phyloP scores from a whole-genome alignment of 2,113 vertebrate species.

The Peromyscus leucopus region DNA sequence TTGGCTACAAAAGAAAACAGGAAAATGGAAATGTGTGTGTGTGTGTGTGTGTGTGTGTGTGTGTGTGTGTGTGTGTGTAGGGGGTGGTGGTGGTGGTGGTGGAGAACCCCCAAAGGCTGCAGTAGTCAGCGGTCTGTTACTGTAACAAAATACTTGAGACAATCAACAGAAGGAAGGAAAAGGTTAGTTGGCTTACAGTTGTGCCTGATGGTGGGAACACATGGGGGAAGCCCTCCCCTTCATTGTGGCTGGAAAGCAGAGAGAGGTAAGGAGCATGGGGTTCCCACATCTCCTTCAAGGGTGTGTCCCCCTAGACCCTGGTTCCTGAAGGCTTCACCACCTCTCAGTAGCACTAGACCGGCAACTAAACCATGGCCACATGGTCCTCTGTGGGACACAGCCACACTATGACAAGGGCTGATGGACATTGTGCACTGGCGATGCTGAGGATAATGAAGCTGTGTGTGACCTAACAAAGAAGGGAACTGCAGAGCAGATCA shows the following conservation, averaged over 20 bases:
- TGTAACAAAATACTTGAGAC: not conserved
- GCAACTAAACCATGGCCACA: not conserved
- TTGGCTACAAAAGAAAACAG: not conserved
- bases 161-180: not conserved
- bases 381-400: not conserved
- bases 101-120: not conserved
- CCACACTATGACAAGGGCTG: not conserved
- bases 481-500: not conserved
- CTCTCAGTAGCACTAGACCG: not conserved
- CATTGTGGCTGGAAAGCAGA: not conserved
- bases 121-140: not conserved
- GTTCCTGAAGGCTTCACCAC: not conserved
- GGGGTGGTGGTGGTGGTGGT: not conserved
- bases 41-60: too few species aligned
- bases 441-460: not conserved
- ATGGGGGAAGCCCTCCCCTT: not conserved
- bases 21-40: not conserved
- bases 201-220: not conserved
- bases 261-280: not conserved
- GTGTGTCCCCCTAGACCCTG: too few species aligned
- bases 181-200: not conserved
- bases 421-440: not conserved
- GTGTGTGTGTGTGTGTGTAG: too few species aligned
- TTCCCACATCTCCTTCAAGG: too few species aligned
- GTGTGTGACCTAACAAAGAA: not conserved